Base-by-base conservation (phyloP, 2,888 invertebrate genomes). In the Drosophila infuscata region DNA sequence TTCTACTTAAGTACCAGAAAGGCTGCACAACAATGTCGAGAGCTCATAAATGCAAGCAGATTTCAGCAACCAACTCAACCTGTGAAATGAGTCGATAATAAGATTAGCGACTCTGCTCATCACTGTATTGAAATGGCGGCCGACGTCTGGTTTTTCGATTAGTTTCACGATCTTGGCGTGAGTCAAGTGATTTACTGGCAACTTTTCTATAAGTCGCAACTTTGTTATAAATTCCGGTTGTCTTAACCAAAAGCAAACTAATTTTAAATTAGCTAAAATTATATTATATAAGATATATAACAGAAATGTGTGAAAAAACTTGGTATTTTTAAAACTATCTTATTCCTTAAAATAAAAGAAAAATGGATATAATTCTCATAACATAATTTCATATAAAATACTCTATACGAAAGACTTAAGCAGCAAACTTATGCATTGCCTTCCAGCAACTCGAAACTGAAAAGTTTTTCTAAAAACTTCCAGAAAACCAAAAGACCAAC, bases 31-130 rank as follows among this genome's bases (percentile, higher is more conserved):
- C 30, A 56, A 53, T 63, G 60, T 59, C 32, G 30, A 30, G 20
- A 38, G 17, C 41, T n/a, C 12, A 32, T 33, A 53, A 71, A 57
- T 73, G 62, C 82, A 77, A 70, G 56, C 30, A 12, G 82, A 79
- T 70, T 81, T 74, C 36, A 62, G 59, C 67, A 74, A 76, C 70
- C 56, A 78, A 78, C 78, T 73, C 51, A 52, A 46, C 43, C 59
- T 59, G 51, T 8, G 30, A 63, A 59, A 52, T 79, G 46, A 53
- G 63, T 61, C 46, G 61, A 49, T 43, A 30, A 58, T 52, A 32
- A 33, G 11, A 41, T 41, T 33, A 54, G 41, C 35, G 48, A 5
- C 46, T 43, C 25, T 29, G 56, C 52, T 46, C 30, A 54, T 43
- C 49, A 53, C 48, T 20, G 36, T 68, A 8, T 17, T 25, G 3